Percentiles rank a stretch among this genome's conserved stretches.
Evolutionary conservation across 2,113 vertebrate genomes (phyloP).

Genomic region (Coryphaenoides rupestris): DNA sequence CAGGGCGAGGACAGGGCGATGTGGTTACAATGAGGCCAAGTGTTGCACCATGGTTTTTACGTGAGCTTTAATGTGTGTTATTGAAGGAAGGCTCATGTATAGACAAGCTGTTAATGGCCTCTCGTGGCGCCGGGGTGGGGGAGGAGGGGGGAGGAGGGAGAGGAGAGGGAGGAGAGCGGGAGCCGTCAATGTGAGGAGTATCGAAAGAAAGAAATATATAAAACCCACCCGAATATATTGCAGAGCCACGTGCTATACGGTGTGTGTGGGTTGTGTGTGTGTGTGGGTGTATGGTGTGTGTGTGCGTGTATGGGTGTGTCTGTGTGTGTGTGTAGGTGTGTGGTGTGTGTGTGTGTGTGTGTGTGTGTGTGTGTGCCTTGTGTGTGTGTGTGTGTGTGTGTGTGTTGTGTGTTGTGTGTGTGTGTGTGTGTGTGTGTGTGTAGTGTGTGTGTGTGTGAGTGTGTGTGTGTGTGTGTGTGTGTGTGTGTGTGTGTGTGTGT

Average conservation of each 20-base stretch:
- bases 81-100: conserved; percentile 10
- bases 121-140: conserved; percentile 8
- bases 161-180: too few relatives aligned
- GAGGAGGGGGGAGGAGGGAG: not conserved
- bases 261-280: not conserved
- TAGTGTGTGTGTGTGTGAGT: conserved; percentile 16
- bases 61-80: conserved; percentile 19
- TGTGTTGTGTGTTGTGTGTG: not conserved
- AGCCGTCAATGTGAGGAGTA: too few relatives aligned
- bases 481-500: not conserved
- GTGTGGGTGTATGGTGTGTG: not conserved
- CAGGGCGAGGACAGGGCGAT: conserved; percentile 7
- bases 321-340: not conserved
- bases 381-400: not conserved
- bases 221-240: too few relatives aligned
- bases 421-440: not conserved
- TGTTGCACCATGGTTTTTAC: conserved; percentile 10
- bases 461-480: conserved; percentile 15
- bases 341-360: not conserved
- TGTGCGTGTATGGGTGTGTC: not conserved
- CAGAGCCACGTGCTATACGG: conserved; percentile 19
- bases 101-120: conserved; percentile 20
- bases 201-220: too few relatives aligned
- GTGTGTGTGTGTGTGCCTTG: not conserved
- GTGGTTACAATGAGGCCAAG: conserved; percentile 18